A percentile compares a stretch with the other conserved stretches of the same genome.
Conservation (phyloP, 2,888 invertebrate genomes). For the Nomada goodeniana region DNA sequence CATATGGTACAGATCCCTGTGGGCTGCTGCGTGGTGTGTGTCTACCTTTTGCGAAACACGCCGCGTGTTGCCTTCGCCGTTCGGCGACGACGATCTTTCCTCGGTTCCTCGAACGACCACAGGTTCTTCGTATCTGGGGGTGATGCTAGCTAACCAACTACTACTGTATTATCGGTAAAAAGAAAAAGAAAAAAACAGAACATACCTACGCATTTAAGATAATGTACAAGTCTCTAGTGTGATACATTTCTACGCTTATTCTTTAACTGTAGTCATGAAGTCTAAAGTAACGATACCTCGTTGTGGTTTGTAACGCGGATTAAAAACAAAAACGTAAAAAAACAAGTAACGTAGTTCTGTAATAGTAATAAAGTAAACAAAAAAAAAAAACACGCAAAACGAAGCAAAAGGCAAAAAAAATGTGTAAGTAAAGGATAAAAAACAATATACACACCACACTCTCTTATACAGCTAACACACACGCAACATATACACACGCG, state of each 20-base stretch:
- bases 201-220: constrained; percentile 80
- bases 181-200: constrained; percentile 56
- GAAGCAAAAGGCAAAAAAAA: constrained; percentile 19
- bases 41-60: constrained; percentile 16
- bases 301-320: constrained; percentile 68
- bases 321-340: constrained; percentile 18
- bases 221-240: constrained; percentile 82
- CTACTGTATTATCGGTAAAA: constrained; percentile 57
- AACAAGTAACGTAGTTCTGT: constrained; percentile 58
- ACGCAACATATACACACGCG: not conserved
- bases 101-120: constrained; percentile 14
- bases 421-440: not conserved
- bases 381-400: constrained; percentile 22
- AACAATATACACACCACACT: not conserved
- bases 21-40: not conserved
- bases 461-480: not conserved
- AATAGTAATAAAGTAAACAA: constrained; percentile 53
- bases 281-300: constrained; percentile 74
- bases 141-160: constrained; percentile 60
- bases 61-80: constrained; percentile 27
- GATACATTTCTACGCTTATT: constrained; percentile 83
- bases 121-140: constrained; percentile 16
- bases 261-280: constrained; percentile 79
- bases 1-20: not conserved
- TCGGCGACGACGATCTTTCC: constrained; percentile 22